Evolutionary conservation across 2,888 invertebrate genomes (phyloP).

Genomic region (Drosophila nigricruria): DNA sequence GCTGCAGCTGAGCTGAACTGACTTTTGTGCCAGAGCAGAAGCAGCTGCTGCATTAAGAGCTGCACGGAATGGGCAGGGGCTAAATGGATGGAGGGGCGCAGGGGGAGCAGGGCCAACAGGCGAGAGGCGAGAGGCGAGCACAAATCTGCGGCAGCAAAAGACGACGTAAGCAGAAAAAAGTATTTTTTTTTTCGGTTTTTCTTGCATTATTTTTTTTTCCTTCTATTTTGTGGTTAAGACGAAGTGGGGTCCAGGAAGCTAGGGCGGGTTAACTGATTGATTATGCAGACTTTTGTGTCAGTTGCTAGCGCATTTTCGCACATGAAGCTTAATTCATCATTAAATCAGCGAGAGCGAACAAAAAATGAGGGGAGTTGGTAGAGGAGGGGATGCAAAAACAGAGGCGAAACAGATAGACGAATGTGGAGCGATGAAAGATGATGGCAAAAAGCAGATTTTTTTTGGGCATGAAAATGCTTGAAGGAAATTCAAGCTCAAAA

Average conservation of each 20-base stretch:
- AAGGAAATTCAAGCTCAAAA: background rate
- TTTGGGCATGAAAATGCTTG: background rate
- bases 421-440: slow-evolving; percentile 15
- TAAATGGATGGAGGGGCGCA: background rate
- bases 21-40: slow-evolving; percentile 66
- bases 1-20: slow-evolving; percentile 51
- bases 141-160: slow-evolving; percentile 64
- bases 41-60: slow-evolving; percentile 23
- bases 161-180: slow-evolving; percentile 67
- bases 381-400: background rate
- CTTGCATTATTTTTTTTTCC: slow-evolving; percentile 24
- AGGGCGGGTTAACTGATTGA: slow-evolving; percentile 61
- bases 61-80: background rate
- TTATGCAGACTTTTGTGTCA: slow-evolving; percentile 78
- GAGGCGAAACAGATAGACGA: slow-evolving; percentile 1
- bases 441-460: slow-evolving; percentile 3
- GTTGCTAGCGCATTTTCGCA: slow-evolving; percentile 66
- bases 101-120: slow-evolving; percentile 44
- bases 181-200: background rate
- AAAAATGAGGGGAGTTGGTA: background rate
- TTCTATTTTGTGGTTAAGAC: slow-evolving; percentile 21
- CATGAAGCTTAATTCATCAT: slow-evolving; percentile 75
- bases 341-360: slow-evolving; percentile 45
- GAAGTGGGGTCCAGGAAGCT: background rate
- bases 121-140: background rate